These are phyloP conservation scores for Aix galericulata DNA, from an alignment of 2,113 vertebrate genomes.

Conservation along the genomic window DNA sequence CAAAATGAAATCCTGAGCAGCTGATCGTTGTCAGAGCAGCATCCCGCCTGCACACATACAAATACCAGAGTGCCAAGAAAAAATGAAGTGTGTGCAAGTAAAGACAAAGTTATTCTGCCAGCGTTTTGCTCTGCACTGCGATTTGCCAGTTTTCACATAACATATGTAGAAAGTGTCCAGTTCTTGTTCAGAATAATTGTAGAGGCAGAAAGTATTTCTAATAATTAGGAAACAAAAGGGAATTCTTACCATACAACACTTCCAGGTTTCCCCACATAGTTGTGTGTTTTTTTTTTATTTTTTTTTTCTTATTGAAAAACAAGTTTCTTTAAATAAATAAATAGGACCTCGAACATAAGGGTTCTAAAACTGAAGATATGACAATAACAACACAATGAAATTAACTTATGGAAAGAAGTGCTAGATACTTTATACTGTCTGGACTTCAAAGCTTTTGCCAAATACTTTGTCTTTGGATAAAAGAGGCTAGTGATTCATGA, in stretches of 20 bases:
- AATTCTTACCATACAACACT: not conserved
- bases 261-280: not conserved
- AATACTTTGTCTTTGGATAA: not conserved
- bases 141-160: not conserved
- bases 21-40: not conserved
- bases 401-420: not conserved
- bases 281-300: not conserved
- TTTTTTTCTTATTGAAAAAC: not conserved
- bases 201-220: not conserved
- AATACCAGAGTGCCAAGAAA: not conserved
- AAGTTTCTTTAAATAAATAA: not conserved
- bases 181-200: not conserved
- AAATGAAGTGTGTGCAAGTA: not conserved
- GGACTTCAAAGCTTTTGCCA: not conserved
- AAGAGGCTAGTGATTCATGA: not conserved
- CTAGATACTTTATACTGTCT: not conserved
- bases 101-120: not conserved
- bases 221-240: not conserved
- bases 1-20: not conserved
- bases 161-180: not conserved
- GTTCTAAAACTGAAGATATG: not conserved
- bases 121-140: not conserved
- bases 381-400: constrained; percentile 1
- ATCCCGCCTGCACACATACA: not conserved
- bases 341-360: not conserved